phyloP scores from a whole-genome alignment of 2,113 vertebrate genomes.

The Tympanuchus pallidicinctus region DNA sequence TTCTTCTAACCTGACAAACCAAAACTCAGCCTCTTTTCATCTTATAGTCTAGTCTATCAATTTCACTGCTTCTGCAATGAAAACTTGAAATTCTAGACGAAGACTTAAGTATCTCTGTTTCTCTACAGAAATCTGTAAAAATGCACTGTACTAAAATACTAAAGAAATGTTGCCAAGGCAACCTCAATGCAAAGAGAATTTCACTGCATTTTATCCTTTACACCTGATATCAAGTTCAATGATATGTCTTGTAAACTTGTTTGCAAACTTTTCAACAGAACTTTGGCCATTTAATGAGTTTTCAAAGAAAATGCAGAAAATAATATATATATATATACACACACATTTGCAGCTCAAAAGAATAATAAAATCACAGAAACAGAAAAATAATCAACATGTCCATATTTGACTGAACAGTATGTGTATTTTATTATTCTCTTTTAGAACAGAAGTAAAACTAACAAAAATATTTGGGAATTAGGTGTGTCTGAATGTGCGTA shows the following conservation, averaged over 20 bases:
- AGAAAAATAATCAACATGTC: background rate
- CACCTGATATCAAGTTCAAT: background rate
- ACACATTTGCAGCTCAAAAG: background rate
- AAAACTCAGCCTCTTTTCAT: background rate
- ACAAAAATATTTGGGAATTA: background rate
- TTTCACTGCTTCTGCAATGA: background rate
- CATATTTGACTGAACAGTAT: background rate
- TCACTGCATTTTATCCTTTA: background rate
- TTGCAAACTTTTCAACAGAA: background rate
- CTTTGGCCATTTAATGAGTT: background rate
- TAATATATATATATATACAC: background rate
- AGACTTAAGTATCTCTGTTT: background rate
- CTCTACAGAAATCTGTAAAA: background rate
- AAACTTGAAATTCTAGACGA: background rate
- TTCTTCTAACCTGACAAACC: background rate
- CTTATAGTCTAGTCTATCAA: background rate
- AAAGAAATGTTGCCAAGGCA: conserved; percentile 5
- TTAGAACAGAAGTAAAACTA: background rate
- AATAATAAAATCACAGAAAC: background rate
- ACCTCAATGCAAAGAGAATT: background rate
- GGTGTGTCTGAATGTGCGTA: background rate
- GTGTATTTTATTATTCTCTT: background rate
- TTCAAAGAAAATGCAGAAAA: background rate
- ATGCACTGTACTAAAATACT: background rate
- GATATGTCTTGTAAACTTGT: background rate